These are phyloP conservation scores for Dermolepida albohirtum DNA, from an alignment of 2,888 invertebrate genomes.

Conservation along the genomic window DNA sequence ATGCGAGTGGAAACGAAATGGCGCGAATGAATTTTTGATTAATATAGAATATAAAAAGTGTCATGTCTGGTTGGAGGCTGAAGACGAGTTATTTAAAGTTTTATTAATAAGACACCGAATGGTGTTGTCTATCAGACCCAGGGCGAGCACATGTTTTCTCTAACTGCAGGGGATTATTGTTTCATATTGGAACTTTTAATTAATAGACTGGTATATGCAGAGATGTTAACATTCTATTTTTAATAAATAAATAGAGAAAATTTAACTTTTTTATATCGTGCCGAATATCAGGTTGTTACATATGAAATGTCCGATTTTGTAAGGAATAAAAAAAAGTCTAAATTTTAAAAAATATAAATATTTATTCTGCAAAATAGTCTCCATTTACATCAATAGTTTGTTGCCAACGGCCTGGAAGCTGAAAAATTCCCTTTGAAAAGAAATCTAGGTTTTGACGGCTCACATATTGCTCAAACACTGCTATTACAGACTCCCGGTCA, in stretches of 20 bases:
- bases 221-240: background rate
- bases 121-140: constrained; percentile 61
- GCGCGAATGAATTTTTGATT: constrained; percentile 59
- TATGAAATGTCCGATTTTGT: too few relatives aligned
- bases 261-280: background rate
- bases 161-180: constrained; percentile 49
- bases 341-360: too few relatives aligned
- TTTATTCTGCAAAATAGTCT: too few relatives aligned
- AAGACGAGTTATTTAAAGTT: constrained; percentile 60
- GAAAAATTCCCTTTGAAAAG: too few relatives aligned
- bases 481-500: too few relatives aligned
- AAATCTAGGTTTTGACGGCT: too few relatives aligned
- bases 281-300: too few relatives aligned
- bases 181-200: constrained; percentile 46
- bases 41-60: constrained; percentile 61
- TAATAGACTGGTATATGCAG: constrained; percentile 19
- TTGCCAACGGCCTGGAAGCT: too few relatives aligned
- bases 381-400: too few relatives aligned
- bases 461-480: too few relatives aligned
- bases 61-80: constrained; percentile 51
- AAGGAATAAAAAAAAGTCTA: too few relatives aligned
- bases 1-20: constrained; percentile 27
- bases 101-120: constrained; percentile 64
- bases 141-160: constrained; percentile 49
- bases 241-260: background rate